Percentiles rank a stretch among this genome's conserved stretches.
These are phyloP conservation scores for Hypocryptadius cinnamomeus DNA, from an alignment of 2,113 vertebrate species.

Conservation along the genomic window DNA sequence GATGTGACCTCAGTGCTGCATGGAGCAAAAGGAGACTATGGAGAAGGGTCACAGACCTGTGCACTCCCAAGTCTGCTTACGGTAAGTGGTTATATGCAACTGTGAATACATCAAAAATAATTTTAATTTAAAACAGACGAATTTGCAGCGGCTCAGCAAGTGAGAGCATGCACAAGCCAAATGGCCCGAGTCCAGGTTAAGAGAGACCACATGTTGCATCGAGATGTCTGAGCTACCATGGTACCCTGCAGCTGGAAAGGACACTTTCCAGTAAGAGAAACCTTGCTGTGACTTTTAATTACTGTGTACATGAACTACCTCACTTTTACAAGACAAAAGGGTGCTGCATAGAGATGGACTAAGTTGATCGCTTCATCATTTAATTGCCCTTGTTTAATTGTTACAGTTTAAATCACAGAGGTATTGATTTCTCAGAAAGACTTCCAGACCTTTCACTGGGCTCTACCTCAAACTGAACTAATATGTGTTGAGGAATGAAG, in stretches of 20 bases:
- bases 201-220: not conserved
- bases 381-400: conserved; percentile 36
- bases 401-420: not conserved
- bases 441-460: not conserved
- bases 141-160: not conserved
- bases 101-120: not conserved
- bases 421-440: conserved; percentile 15
- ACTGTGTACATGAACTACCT: not conserved
- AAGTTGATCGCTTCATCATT: not conserved
- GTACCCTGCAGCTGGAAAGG: not conserved
- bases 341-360: not conserved
- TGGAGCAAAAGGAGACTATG: not conserved
- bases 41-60: not conserved
- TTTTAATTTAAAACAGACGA: not conserved
- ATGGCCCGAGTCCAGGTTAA: not conserved
- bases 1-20: accelerated
- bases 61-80: not conserved
- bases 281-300: not conserved
- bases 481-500: not conserved
- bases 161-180: not conserved
- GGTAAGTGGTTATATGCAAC: accelerated
- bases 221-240: not conserved
- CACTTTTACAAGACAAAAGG: not conserved
- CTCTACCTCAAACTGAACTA: not conserved
- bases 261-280: not conserved